Percentiles rank a stretch among this genome's conserved stretches.
These are phyloP conservation scores for Gerosis bhagava DNA, from an alignment of 2,888 invertebrate genomes.

Conservation along the genomic window DNA sequence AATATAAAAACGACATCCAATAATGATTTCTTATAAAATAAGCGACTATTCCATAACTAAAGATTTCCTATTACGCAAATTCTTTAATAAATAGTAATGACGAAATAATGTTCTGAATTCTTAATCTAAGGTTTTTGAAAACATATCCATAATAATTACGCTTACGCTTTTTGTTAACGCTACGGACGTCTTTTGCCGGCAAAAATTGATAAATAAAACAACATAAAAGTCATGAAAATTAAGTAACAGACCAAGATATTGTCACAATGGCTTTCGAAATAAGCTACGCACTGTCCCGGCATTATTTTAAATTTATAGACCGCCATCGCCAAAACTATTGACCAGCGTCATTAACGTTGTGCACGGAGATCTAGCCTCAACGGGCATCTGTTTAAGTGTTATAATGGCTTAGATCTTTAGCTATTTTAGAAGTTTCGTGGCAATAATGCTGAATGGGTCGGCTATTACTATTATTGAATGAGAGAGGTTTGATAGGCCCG, in stretches of 20 bases:
- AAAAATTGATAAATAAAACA: not conserved
- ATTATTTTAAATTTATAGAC: conserved; percentile 25
- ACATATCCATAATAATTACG: too few relatives aligned
- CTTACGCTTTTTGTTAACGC: too few relatives aligned
- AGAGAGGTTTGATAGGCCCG: conserved; percentile 18
- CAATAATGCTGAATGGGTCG: conserved; percentile 21
- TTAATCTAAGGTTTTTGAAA: too few relatives aligned
- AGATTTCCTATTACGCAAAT: too few relatives aligned
- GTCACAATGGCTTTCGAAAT: conserved; percentile 8
- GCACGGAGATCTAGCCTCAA: conserved; percentile 10
- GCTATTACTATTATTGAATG: conserved; percentile 25
- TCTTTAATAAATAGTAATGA: too few relatives aligned
- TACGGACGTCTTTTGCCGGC: too few relatives aligned
- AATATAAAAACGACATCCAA: too few relatives aligned
- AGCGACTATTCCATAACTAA: too few relatives aligned
- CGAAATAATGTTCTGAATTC: too few relatives aligned
- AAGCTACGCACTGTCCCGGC: conserved; percentile 5
- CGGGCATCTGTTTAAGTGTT: not conserved
- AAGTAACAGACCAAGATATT: conserved; percentile 5
- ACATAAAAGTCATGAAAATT: not conserved
- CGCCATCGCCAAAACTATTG: conserved; percentile 17
- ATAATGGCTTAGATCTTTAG: conserved; percentile 1
- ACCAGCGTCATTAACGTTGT: conserved; percentile 4
- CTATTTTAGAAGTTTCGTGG: conserved; percentile 13
- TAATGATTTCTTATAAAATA: too few relatives aligned